Conservation (phyloP, 2,797 vertebrate species). For the Australoheros facetus region DNA sequence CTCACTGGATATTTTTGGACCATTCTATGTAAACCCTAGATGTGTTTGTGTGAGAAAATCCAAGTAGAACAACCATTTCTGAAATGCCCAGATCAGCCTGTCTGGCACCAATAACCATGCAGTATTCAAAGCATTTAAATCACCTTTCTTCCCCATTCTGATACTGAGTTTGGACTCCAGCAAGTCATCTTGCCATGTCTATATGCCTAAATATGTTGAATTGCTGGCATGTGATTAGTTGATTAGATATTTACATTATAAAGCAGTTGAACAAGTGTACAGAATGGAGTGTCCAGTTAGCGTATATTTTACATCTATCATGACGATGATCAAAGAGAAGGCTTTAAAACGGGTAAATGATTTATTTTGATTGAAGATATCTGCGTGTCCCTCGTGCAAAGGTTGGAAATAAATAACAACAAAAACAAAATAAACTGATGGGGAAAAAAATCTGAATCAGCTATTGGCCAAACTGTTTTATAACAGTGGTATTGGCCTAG, state of each 20-base stretch:
- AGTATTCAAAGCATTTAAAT: neutral
- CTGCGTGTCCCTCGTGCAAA: fast-evolving
- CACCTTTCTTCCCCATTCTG: fast-evolving
- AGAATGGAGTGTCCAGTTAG: neutral
- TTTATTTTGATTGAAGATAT: neutral
- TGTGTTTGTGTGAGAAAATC: neutral
- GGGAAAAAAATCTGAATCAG: neutral
- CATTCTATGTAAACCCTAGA: neutral
- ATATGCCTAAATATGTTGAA: neutral
- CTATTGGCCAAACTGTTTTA: neutral
- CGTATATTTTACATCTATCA: neutral
- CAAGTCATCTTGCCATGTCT: neutral
- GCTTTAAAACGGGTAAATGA: neutral
- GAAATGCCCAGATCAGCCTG: neutral
- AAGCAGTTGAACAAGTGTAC: neutral
- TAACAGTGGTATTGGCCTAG: neutral
- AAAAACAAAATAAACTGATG: neutral
- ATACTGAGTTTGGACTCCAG: neutral
- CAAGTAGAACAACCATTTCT: neutral
- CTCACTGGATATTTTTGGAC: neutral
- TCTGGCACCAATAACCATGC: neutral
- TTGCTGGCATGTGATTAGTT: neutral
- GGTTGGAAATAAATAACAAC: neutral
- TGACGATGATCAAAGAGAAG: fast-evolving
- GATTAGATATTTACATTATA: neutral